phyloP scores from a whole-genome alignment of 2,888 invertebrate genomes.

The Gortyna flavago region DNA sequence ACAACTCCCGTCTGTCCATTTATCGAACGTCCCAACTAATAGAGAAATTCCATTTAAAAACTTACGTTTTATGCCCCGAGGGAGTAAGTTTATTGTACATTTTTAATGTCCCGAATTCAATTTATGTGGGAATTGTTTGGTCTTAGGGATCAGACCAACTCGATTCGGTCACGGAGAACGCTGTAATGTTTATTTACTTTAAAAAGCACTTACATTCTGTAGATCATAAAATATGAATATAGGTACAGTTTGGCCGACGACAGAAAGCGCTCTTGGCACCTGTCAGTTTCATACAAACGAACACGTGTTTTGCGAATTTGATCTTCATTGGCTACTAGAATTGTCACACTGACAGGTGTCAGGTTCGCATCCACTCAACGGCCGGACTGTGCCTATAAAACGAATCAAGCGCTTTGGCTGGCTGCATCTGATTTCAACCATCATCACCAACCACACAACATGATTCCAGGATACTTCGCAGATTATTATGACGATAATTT shows the following conservation, averaged over 20 bases:
- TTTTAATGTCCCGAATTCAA: constrained; percentile 65
- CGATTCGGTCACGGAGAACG: constrained; percentile 19
- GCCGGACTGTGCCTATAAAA: not conserved
- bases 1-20: constrained; percentile 78
- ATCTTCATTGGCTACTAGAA: not conserved
- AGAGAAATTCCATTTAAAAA: constrained; percentile 81
- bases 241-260: not conserved
- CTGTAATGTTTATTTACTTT: not conserved
- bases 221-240: not conserved
- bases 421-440: not conserved
- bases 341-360: not conserved
- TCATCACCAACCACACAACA: not conserved
- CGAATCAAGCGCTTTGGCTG: not conserved
- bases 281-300: not conserved
- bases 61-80: constrained; percentile 65
- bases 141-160: constrained; percentile 9
- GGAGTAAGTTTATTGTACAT: constrained; percentile 66
- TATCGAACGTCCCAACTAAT: constrained; percentile 79
- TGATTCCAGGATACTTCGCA: not conserved
- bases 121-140: constrained; percentile 56
- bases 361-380: not conserved
- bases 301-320: not conserved
- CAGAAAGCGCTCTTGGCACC: not conserved
- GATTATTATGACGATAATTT: not conserved
- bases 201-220: constrained; percentile 7